Evolutionary conservation across 2,888 invertebrate species (phyloP), one percentile per base, ranked within the genome.

Genomic region (Morpho deidamia): DNA sequence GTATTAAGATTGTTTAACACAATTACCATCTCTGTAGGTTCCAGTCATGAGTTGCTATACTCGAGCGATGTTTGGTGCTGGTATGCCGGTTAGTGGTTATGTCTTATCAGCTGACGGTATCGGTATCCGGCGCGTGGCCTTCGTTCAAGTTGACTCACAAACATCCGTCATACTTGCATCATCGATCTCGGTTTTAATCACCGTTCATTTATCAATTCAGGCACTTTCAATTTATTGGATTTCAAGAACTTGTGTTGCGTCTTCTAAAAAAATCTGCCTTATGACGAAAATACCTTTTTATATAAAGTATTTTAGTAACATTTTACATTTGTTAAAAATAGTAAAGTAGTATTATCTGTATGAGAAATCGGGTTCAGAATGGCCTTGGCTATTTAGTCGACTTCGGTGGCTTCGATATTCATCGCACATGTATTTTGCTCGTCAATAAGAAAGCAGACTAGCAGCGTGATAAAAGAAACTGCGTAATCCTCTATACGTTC

Each of bases 151-250:
- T 65, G 64, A 63, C 58, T 62, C 63, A 62, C 55, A 59, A 61
- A 62, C 56, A 59, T 42, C 58, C 60, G 66, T 65, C 66, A 63
- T 59, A 59, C 57, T 62, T 59, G 60, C 61, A 63, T 68, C 65
- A 64, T 63, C 61, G 58, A 63, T 61, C 58, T 61, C 55, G 43
- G 37, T 43, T 50, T 50, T 50, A 50, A 50, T 50, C 50, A 33
- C 50, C 43, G 42, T 50, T 50, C 38, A 42, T 37, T 50, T 14
- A 47, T 11, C 40, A 11, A 47, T 40, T 38, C 40, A 11, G 39
- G 37, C 10, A 47, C 33, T 40, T n/a, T 38, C 1, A 11, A 47
- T 32, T 10, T 37, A 39, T 40, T 46, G 5, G 8, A 9, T 37
- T 8, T 37, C 5, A 37, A 37, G 14, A 14, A 14, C 14, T 1